Conservation (phyloP, 2,113 vertebrate species). For the Platichthys flesus region DNA sequence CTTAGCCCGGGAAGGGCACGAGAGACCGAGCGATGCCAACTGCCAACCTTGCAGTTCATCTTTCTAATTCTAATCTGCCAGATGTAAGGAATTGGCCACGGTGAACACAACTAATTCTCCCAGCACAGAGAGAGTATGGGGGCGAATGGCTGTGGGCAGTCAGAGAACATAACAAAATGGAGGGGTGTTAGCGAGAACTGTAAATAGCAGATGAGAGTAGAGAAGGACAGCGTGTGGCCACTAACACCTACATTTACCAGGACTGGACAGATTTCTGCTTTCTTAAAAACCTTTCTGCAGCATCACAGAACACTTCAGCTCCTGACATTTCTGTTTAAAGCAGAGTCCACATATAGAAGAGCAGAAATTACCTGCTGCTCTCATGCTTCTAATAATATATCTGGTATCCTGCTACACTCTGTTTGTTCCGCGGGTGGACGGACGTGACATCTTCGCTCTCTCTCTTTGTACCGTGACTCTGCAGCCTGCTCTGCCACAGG, state of each 20-base stretch:
- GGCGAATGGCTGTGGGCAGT: constrained; percentile 71
- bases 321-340: constrained; percentile 26
- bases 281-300: constrained; percentile 54
- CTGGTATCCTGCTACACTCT: neutral
- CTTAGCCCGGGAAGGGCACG: constrained; percentile 22
- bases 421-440: neutral
- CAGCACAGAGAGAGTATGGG: constrained; percentile 62
- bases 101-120: constrained; percentile 64
- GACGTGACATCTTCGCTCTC: neutral
- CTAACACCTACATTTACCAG: constrained; percentile 69
- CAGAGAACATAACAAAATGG: constrained; percentile 79
- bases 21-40: constrained; percentile 36
- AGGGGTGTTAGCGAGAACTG: constrained; percentile 73
- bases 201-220: constrained; percentile 77
- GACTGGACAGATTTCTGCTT: constrained; percentile 61
- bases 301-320: constrained; percentile 47
- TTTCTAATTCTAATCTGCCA: constrained; percentile 70
- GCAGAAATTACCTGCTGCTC: constrained; percentile 4
- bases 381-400: constrained; percentile 9
- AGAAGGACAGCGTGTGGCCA: constrained; percentile 68
- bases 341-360: neutral
- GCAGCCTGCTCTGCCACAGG: neutral
- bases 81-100: constrained; percentile 72
- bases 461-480: neutral
- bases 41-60: constrained; percentile 61